phyloP scores from a whole-genome alignment of 2,113 vertebrate species.

The Phalacrocorax brasilianus region DNA sequence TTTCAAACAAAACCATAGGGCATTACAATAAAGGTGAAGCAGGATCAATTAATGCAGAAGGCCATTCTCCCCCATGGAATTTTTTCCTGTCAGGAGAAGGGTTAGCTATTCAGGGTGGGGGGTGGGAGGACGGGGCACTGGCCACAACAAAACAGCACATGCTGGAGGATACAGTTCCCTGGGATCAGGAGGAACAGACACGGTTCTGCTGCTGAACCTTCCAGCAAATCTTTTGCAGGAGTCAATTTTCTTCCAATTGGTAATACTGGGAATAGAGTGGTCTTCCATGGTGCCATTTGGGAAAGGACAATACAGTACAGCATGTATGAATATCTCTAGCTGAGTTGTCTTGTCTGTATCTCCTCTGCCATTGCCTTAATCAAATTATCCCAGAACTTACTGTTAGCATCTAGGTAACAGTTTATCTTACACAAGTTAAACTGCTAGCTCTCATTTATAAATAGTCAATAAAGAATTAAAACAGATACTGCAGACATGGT shows the following conservation, averaged over 20 bases:
- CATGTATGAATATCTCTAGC: neutral
- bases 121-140: neutral
- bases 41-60: neutral
- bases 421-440: neutral
- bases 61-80: neutral
- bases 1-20: neutral
- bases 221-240: neutral
- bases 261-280: neutral
- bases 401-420: neutral
- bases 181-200: neutral
- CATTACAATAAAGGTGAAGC: neutral
- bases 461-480: neutral
- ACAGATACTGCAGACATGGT: neutral
- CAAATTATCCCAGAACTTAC: neutral
- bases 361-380: neutral
- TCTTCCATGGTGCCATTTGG: neutral
- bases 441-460: neutral
- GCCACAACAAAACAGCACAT: neutral
- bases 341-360: neutral
- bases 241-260: neutral
- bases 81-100: neutral
- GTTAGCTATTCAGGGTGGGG: neutral
- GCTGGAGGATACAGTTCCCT: neutral
- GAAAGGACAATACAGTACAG: neutral
- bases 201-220: neutral